A percentile compares a stretch with the other conserved stretches of the same genome.
These are phyloP conservation scores for Hirudo medicinalis DNA, from an alignment of 1,140 invertebrate species.

Conservation along the genomic window DNA sequence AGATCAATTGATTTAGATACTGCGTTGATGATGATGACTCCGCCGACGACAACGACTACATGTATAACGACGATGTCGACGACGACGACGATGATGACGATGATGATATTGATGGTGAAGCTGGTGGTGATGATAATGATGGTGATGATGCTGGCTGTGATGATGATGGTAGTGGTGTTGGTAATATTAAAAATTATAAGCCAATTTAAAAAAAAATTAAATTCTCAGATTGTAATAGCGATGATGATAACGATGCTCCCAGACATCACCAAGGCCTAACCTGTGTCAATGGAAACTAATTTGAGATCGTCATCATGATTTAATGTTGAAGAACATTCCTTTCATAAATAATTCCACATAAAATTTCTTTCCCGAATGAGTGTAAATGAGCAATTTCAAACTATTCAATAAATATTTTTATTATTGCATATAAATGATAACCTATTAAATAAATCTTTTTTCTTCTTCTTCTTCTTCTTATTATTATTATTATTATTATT, in stretches of 20 bases:
- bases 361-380: no score
- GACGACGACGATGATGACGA: not conserved
- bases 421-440: no score
- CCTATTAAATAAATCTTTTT: no score
- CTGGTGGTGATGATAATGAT: not conserved
- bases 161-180: not conserved
- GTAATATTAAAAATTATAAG: not conserved
- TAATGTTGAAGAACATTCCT: no score
- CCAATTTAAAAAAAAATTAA: no score
- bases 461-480: no score
- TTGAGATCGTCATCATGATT: no score
- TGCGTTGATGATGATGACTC: not conserved
- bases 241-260: not conserved
- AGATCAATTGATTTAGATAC: not conserved
- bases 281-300: no score
- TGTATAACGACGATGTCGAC: not conserved
- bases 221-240: not conserved
- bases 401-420: no score
- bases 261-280: not conserved
- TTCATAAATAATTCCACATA: no score
- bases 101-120: not conserved
- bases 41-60: not conserved
- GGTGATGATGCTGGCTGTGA: not conserved
- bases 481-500: no score
- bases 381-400: no score